phyloP scores from a whole-genome alignment of 2,113 vertebrate species.

The Dipodomys merriami region DNA sequence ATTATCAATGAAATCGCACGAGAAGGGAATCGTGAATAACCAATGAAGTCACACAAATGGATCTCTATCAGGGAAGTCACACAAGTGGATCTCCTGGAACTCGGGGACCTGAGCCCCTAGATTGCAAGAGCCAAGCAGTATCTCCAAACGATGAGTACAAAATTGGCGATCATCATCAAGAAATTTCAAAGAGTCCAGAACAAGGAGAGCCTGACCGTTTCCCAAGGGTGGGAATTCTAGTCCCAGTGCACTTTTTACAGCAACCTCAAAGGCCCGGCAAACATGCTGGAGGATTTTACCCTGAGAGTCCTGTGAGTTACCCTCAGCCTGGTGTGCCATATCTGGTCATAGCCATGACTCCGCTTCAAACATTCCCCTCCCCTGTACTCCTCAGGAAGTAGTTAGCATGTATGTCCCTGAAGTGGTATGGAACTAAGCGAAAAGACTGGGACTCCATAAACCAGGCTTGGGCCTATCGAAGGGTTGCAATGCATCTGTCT shows the following conservation, averaged over 20 bases:
- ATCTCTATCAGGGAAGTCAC: not conserved
- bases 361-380: not conserved
- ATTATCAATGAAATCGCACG: not conserved
- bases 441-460: not conserved
- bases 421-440: not conserved
- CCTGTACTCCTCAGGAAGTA: not conserved
- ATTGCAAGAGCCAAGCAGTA: not conserved
- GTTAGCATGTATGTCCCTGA: not conserved
- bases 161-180: not conserved
- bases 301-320: not conserved
- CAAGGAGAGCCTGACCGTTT: not conserved
- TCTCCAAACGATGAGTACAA: not conserved
- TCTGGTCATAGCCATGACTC: not conserved
- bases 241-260: not conserved
- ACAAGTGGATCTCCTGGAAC: not conserved
- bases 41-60: not conserved
- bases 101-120: not conserved
- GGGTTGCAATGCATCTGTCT: rapidly evolving
- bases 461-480: rapidly evolving
- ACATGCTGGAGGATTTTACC: no score
- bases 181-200: constrained; percentile 39
- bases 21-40: no score
- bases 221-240: not conserved
- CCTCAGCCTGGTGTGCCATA: not conserved
- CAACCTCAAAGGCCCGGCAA: not conserved